Evolutionary conservation across 92 coral and sea anemone genomes (phyloP).

Genomic region (Micromussa lordhowensis): DNA sequence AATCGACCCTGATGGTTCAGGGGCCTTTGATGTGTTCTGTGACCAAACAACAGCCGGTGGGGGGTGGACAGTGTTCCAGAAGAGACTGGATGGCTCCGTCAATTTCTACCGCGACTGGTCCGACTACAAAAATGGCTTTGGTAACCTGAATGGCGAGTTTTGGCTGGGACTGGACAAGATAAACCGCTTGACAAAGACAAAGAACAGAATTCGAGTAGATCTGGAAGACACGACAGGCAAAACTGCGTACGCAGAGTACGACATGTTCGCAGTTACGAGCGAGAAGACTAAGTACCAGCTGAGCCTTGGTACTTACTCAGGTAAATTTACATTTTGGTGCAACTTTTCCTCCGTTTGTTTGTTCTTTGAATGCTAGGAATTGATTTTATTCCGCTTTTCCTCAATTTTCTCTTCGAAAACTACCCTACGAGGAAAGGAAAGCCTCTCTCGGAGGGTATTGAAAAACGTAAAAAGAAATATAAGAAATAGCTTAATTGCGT

Average conservation of each 20-base stretch:
- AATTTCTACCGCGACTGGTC: conserved; percentile 73
- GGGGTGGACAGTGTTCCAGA: conserved; percentile 90
- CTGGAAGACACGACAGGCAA: conserved; percentile 59
- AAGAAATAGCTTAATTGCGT: too few relatives aligned
- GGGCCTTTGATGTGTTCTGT: conserved; percentile 75
- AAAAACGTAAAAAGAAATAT: too few relatives aligned
- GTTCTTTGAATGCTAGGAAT: background rate
- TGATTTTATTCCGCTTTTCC: background rate
- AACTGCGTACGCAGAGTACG: conserved; percentile 56
- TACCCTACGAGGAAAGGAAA: too few relatives aligned
- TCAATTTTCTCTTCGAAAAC: too few relatives aligned
- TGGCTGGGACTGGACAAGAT: conserved; percentile 60
- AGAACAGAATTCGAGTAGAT: conserved; percentile 50
- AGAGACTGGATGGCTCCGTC: conserved; percentile 74
- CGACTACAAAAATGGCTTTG: conserved; percentile 62
- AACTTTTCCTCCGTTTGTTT: too few relatives aligned
- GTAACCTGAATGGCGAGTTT: conserved; percentile 47
- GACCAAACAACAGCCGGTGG: conserved; percentile 83
- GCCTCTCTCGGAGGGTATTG: too few relatives aligned
- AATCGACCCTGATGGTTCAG: conserved; percentile 79
- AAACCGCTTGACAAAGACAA: conserved; percentile 26
- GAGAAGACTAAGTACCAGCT: conserved; percentile 45
- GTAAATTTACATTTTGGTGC: background rate
- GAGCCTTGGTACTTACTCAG: conserved; percentile 56
- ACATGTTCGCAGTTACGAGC: conserved; percentile 52